Evolutionary conservation across 2,888 invertebrate species (phyloP).

Genomic region (Phanerotoma sp.): DNA sequence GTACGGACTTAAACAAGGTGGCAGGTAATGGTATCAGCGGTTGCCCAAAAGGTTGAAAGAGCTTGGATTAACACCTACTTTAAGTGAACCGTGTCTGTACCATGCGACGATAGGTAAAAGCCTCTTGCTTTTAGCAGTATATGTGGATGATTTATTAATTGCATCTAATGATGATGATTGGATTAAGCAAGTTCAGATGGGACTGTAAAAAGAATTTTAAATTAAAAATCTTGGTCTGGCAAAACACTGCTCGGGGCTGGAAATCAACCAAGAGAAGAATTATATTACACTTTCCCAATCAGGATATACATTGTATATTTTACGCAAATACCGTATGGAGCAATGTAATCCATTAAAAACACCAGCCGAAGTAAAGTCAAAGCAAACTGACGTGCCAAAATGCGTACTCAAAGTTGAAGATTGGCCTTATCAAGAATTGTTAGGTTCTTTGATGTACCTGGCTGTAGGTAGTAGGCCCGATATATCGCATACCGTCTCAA

Average conservation of each 20-base stretch:
- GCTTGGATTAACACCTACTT: slow-evolving; percentile 9
- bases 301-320: not conserved
- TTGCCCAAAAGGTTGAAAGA: not conserved
- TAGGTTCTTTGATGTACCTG: slow-evolving; percentile 12
- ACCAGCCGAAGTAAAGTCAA: not conserved
- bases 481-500: slow-evolving; percentile 3
- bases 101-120: not conserved
- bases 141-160: slow-evolving; percentile 12
- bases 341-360: slow-evolving; percentile 5
- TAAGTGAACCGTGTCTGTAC: slow-evolving; percentile 27
- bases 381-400: not conserved
- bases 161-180: not conserved
- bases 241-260: slow-evolving; percentile 2
- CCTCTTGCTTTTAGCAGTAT: slow-evolving; percentile 4
- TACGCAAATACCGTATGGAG: not conserved
- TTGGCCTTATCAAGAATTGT: slow-evolving; percentile 3
- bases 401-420: too few species aligned
- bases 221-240: slow-evolving; percentile 7
- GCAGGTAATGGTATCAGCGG: not conserved
- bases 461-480: slow-evolving; percentile 4
- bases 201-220: not conserved
- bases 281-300: not conserved
- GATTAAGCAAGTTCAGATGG: not conserved
- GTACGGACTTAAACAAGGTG: slow-evolving; percentile 3
- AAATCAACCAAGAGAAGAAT: not conserved